These are phyloP conservation scores for Hylomyscus alleni DNA, from an alignment of 2,797 vertebrate genomes.

Conservation along the genomic window DNA sequence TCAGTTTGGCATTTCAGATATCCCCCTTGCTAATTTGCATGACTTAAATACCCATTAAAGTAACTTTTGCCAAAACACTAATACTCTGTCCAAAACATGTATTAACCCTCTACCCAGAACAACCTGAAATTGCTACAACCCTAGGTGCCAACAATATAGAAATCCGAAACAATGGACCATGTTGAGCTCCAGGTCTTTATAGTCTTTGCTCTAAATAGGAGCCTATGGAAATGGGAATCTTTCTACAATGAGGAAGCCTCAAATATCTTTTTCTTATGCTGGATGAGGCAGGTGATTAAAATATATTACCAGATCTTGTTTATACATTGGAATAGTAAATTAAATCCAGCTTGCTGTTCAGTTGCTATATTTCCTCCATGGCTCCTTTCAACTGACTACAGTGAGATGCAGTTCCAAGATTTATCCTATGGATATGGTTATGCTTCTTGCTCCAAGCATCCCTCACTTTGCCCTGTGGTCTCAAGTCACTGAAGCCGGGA, in stretches of 20 bases:
- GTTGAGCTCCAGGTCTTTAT: conserved; percentile 34
- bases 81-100: conserved; percentile 42
- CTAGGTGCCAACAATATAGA: conserved; percentile 1
- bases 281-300: conserved; percentile 75
- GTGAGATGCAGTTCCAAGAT: background rate
- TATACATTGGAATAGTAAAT: conserved; percentile 53
- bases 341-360: conserved; percentile 58
- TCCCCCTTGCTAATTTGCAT: conserved; percentile 65
- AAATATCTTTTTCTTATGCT: conserved; percentile 70
- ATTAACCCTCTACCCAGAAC: conserved; percentile 46
- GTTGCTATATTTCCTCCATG: conserved; percentile 32
- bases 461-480: conserved; percentile 42
- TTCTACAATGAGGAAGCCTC: conserved; percentile 68
- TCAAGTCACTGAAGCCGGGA: background rate
- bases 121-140: background rate
- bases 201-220: conserved; percentile 41
- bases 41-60: conserved; percentile 44
- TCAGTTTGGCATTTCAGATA: conserved; percentile 27
- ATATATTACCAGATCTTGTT: conserved; percentile 62
- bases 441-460: conserved; percentile 48
- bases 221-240: conserved; percentile 49
- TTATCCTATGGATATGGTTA: conserved; percentile 3
- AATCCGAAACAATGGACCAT: background rate
- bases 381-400: background rate
- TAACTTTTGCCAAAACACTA: conserved; percentile 65